phyloP scores from a whole-genome alignment of 2,888 invertebrate species.

The Nymphalis c-album region DNA sequence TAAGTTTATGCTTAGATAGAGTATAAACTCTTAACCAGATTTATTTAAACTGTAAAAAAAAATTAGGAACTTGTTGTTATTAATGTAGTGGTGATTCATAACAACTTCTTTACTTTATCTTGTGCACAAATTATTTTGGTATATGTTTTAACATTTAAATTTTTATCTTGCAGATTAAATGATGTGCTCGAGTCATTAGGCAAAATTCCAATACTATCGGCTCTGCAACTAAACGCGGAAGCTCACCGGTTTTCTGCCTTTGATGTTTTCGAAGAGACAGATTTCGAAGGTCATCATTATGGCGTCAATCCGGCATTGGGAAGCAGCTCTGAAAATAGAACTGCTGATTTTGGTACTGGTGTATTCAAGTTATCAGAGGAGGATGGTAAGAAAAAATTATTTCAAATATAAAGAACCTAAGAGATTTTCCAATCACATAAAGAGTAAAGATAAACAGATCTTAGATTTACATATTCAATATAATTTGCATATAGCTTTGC shows the following conservation, averaged over 20 bases:
- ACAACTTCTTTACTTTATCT: too few species aligned
- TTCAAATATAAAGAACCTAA: too few species aligned
- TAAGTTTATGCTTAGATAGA: too few species aligned
- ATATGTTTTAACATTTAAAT: background rate
- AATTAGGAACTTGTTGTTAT: too few species aligned
- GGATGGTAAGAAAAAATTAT: conserved; percentile 59
- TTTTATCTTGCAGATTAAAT: conserved; percentile 81
- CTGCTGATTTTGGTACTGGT: conserved; percentile 73
- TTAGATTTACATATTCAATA: too few species aligned
- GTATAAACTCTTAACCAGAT: too few species aligned
- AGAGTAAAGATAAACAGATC: too few species aligned
- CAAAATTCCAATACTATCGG: conserved; percentile 91
- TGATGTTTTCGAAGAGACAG: conserved; percentile 81
- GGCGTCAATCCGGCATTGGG: conserved; percentile 63
- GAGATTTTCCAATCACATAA: too few species aligned
- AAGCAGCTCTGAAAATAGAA: conserved; percentile 65
- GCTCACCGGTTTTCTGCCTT: conserved; percentile 83
- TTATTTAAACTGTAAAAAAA: too few species aligned
- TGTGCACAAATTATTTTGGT: too few species aligned
- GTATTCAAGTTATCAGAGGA: conserved; percentile 74
- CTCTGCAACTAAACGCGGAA: conserved; percentile 85
- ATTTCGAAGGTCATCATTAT: conserved; percentile 70
- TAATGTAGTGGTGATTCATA: too few species aligned
- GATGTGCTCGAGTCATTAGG: conserved; percentile 88
- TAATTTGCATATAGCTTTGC: too few species aligned